phyloP scores from a whole-genome alignment of 2,797 vertebrate genomes.

The Chloroceryle inda region DNA sequence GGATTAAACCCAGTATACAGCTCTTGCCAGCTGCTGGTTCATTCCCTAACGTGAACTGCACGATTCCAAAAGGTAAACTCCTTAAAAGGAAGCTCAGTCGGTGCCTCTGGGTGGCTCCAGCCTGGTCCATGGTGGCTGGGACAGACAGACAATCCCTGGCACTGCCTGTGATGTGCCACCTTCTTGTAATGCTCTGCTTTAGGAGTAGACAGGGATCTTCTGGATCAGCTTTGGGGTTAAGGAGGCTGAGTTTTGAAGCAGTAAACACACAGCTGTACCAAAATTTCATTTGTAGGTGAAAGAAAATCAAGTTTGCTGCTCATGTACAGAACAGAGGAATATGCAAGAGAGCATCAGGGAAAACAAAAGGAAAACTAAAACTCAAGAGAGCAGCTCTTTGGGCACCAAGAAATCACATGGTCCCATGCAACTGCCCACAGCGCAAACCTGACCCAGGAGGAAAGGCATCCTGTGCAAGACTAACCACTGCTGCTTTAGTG shows the following conservation, averaged over 20 bases:
- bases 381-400: neutral
- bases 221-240: neutral
- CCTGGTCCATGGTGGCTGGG: accelerated
- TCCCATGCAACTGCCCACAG: accelerated
- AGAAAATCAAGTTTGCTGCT: neutral
- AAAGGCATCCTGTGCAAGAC: neutral
- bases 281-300: neutral
- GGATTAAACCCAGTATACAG: neutral
- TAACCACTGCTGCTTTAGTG: neutral
- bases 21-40: neutral
- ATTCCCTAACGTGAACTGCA: neutral
- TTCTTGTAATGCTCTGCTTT: neutral
- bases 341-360: neutral
- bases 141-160: neutral
- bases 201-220: neutral
- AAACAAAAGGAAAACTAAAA: neutral
- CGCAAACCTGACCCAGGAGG: neutral
- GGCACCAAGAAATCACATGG: neutral
- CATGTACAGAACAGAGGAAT: neutral
- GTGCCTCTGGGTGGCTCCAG: neutral
- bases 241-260: neutral
- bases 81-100: neutral
- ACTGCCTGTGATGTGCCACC: accelerated
- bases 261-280: neutral
- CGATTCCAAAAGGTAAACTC: neutral